These are phyloP conservation scores for Drosophila rubida DNA, from an alignment of 2,888 invertebrate species.

Conservation along the genomic window DNA sequence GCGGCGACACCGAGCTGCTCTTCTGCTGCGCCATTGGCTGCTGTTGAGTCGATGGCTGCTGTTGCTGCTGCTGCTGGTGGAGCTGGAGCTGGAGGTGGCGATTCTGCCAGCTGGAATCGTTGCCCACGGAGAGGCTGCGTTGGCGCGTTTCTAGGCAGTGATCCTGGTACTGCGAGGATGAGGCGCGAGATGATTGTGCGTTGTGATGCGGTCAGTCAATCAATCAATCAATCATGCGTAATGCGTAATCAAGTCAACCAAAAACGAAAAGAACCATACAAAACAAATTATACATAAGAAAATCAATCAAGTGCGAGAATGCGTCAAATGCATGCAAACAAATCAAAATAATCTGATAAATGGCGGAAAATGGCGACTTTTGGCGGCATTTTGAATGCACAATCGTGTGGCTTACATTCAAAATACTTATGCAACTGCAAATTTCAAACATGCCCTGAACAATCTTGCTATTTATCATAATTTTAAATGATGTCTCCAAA, in stretches of 20 bases:
- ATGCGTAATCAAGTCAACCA: slow-evolving; percentile 64
- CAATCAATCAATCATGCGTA: slow-evolving; percentile 39
- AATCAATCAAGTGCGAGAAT: slow-evolving; percentile 36
- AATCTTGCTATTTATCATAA: too few species aligned
- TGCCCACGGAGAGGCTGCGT: slow-evolving; percentile 85
- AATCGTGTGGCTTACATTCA: not conserved
- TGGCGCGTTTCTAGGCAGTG: slow-evolving; percentile 83
- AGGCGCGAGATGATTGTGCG: slow-evolving; percentile 17
- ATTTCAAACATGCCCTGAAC: not conserved
- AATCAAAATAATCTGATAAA: slow-evolving; percentile 9
- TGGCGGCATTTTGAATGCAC: not conserved
- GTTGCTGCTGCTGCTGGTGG: slow-evolving; percentile 39
- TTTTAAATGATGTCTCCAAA: too few species aligned
- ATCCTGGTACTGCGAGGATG: slow-evolving; percentile 81
- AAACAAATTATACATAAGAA: slow-evolving; percentile 50
- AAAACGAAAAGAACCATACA: slow-evolving; percentile 56
- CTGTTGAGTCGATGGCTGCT: slow-evolving; percentile 30
- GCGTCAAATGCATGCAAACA: slow-evolving; percentile 25
- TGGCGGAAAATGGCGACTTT: slow-evolving; percentile 1
- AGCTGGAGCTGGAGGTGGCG: slow-evolving; percentile 73
- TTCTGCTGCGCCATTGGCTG: slow-evolving; percentile 56
- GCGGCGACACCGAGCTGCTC: slow-evolving; percentile 69
- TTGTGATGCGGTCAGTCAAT: slow-evolving; percentile 35
- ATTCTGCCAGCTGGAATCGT: slow-evolving; percentile 83
- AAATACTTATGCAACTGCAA: not conserved